Evolutionary conservation across 2,797 vertebrate species (phyloP).

Genomic region (Orestias chungarensis): DNA sequence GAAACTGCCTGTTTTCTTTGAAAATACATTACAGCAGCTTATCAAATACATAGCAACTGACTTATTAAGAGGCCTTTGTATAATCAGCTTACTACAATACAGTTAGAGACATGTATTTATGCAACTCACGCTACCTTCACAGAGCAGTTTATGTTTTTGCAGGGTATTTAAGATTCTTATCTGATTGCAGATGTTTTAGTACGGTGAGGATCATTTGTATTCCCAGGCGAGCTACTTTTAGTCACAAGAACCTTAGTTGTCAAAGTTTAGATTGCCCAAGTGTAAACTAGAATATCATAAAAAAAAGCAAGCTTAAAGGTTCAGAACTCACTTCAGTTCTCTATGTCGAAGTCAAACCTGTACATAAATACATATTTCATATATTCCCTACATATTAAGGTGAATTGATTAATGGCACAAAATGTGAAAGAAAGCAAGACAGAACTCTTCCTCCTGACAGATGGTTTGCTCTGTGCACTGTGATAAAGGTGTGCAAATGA

Average conservation of each 20-base stretch:
- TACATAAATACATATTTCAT: not conserved
- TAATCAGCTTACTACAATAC: not conserved
- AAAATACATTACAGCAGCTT: not conserved
- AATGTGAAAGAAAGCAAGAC: not conserved
- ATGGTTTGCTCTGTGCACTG: constrained; percentile 53
- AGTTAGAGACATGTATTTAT: not conserved
- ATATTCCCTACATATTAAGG: not conserved
- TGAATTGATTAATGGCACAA: not conserved
- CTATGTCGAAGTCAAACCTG: not conserved
- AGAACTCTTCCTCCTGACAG: constrained; percentile 18
- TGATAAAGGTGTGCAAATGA: constrained; percentile 87
- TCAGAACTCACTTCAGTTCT: not conserved
- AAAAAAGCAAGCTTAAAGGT: not conserved
- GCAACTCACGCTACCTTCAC: not conserved
- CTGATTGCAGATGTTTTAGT: not conserved
- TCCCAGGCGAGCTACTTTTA: not conserved
- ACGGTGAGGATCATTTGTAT: not conserved
- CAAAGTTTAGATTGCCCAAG: not conserved
- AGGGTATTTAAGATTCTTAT: not conserved
- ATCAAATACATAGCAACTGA: not conserved
- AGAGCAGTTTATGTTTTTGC: constrained; percentile 1
- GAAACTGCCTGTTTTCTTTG: not conserved
- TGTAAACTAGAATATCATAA: not conserved
- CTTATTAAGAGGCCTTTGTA: not conserved
- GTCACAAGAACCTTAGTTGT: not conserved